Evolutionary conservation across 2,888 invertebrate genomes (phyloP).

Genomic region (Plebejus anna): DNA sequence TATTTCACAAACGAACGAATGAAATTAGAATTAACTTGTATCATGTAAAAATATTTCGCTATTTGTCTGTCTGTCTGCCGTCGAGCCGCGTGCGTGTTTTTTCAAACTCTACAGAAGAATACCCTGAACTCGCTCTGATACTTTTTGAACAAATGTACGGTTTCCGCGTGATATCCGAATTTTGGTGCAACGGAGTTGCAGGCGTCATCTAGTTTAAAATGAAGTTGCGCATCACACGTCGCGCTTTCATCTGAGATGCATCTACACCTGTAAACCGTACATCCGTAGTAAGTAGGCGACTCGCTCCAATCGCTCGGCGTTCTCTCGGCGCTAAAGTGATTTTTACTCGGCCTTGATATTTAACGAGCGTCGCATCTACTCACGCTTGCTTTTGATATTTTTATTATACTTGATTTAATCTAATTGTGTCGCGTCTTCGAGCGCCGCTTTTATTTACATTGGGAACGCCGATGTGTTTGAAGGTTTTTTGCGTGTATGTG

Average conservation of each 20-base stretch:
- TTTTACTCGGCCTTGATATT: slow-evolving; percentile 47
- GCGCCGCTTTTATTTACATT: slow-evolving; percentile 23
- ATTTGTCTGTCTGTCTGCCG: too few species aligned
- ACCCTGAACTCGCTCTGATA: too few species aligned
- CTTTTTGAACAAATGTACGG: too few species aligned
- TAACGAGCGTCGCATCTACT: slow-evolving; percentile 39
- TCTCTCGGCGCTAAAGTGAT: slow-evolving; percentile 49
- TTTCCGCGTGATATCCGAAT: too few species aligned
- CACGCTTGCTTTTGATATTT: slow-evolving; percentile 26
- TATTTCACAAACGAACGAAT: neutral
- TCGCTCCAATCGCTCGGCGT: slow-evolving; percentile 58
- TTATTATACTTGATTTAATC: slow-evolving; percentile 21
- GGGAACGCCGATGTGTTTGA: neutral
- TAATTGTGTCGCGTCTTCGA: slow-evolving; percentile 25
- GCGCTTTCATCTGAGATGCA: slow-evolving; percentile 13
- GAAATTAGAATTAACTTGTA: too few species aligned
- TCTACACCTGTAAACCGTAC: slow-evolving; percentile 34
- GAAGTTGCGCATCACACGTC: neutral
- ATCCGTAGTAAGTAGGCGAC: slow-evolving; percentile 55
- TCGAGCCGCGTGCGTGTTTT: too few species aligned
- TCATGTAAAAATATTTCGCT: too few species aligned
- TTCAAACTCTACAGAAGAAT: too few species aligned
- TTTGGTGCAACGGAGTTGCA: too few species aligned
- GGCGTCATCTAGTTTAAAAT: neutral
- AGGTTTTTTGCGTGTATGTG: neutral